Evolutionary conservation across 2,797 vertebrate species (phyloP).

Genomic region (Liparis tanakae): DNA sequence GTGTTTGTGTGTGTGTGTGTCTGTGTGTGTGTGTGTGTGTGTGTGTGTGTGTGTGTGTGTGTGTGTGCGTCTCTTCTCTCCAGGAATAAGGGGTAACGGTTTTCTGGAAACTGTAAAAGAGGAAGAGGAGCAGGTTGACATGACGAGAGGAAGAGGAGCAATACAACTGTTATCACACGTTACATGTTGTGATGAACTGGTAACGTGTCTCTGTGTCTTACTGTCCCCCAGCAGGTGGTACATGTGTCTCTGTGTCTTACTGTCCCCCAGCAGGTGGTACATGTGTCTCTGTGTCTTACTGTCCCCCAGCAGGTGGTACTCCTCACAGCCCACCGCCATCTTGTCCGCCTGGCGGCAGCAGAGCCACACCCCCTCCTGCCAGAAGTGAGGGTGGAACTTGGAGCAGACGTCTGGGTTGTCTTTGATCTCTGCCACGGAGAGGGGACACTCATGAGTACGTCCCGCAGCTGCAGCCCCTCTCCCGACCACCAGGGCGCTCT

Average conservation of each 20-base stretch:
- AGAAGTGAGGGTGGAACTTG: conserved; percentile 95
- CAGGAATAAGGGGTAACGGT: conserved; percentile 86
- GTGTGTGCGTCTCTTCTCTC: conserved; percentile 24
- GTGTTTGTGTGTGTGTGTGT: too few relatives aligned
- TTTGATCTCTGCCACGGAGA: conserved; percentile 86
- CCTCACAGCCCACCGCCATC: conserved; percentile 91
- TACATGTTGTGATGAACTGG: too few relatives aligned
- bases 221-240: too few relatives aligned
- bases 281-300: too few relatives aligned
- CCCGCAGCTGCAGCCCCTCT: background rate
- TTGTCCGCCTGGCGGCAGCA: conserved; percentile 95
- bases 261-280: too few relatives aligned
- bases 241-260: too few relatives aligned
- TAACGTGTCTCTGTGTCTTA: too few relatives aligned
- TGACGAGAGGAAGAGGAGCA: background rate
- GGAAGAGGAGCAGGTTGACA: conserved; percentile 40
- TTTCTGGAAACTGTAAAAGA: conserved; percentile 84
- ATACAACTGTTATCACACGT: too few relatives aligned
- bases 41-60: background rate
- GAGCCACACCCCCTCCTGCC: conserved; percentile 91
- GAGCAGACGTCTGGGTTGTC: conserved; percentile 86
- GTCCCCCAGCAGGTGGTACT: conserved; percentile 90
- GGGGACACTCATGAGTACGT: background rate
- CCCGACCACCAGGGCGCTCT: background rate
- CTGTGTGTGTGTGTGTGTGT: too few relatives aligned